Evolutionary conservation across 2,797 vertebrate genomes (phyloP).

Genomic region (Hemibagrus guttatus): DNA sequence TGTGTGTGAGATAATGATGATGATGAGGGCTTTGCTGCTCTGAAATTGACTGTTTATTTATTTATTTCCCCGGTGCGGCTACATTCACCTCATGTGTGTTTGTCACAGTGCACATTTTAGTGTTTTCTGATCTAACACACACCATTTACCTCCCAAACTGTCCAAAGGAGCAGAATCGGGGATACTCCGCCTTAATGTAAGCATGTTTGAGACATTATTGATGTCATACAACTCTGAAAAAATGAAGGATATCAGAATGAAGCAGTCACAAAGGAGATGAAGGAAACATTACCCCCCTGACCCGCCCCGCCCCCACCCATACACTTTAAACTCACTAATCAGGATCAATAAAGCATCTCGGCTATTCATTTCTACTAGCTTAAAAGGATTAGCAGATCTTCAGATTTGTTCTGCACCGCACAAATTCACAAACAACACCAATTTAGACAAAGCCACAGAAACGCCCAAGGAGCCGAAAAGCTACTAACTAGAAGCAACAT

Average conservation of each 20-base stretch:
- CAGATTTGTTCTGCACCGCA: background rate
- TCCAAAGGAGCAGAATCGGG: background rate
- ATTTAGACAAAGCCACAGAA: constrained; percentile 31
- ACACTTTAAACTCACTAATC: background rate
- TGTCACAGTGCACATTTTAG: background rate
- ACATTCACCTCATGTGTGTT: background rate
- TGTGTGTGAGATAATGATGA: constrained; percentile 4
- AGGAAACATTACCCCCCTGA: background rate
- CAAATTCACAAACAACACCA: constrained; percentile 13
- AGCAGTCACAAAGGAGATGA: background rate
- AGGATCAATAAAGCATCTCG: background rate
- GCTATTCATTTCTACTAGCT: background rate
- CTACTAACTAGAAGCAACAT: constrained; percentile 15
- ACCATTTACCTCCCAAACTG: background rate
- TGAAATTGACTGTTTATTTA: constrained; percentile 26
- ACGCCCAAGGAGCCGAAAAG: constrained; percentile 6
- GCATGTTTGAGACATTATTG: background rate
- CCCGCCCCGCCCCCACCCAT: too few relatives aligned
- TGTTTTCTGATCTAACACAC: constrained; percentile 1
- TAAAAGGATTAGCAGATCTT: constrained; percentile 19
- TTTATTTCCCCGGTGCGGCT: constrained; percentile 3
- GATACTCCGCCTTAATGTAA: constrained; percentile 4
- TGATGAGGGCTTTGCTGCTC: constrained; percentile 17
- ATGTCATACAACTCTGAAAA: background rate
- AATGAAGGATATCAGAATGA: background rate